Evolutionary conservation across 53 echinoderm and acorn worm genomes (phyloP).

Genomic region (Pentamera pediparva): DNA sequence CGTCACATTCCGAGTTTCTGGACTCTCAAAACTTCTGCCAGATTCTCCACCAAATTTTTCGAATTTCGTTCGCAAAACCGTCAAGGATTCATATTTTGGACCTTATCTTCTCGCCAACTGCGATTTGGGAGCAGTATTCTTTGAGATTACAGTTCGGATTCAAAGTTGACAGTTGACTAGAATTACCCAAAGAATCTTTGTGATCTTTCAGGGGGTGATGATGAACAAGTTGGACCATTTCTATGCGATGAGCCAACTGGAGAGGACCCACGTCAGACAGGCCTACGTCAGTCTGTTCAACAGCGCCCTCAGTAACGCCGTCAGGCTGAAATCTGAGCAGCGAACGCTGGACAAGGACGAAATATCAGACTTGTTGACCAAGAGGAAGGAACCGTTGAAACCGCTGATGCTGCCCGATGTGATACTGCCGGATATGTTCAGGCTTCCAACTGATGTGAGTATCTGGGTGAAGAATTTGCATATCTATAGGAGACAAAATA

Average conservation of each 20-base stretch:
- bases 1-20: too few relatives aligned
- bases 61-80: too few relatives aligned
- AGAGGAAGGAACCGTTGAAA: slow-evolving; percentile 89
- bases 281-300: slow-evolving; percentile 78
- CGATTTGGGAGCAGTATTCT: too few relatives aligned
- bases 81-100: too few relatives aligned
- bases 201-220: slow-evolving; percentile 63
- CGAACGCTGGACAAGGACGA: slow-evolving; percentile 40
- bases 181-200: neutral
- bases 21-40: too few relatives aligned
- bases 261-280: slow-evolving; percentile 75
- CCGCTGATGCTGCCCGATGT: slow-evolving; percentile 73
- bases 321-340: slow-evolving; percentile 41
- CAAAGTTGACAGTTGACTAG: neutral
- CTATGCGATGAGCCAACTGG: slow-evolving; percentile 94
- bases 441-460: slow-evolving; percentile 48
- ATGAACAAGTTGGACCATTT: slow-evolving; percentile 90
- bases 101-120: neutral
- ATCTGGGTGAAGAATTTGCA: neutral
- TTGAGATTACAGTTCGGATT: too few relatives aligned
- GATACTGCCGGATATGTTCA: slow-evolving; percentile 63
- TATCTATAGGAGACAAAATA: too few relatives aligned
- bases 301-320: slow-evolving; percentile 70
- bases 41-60: too few relatives aligned
- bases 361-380: slow-evolving; percentile 70